Evolutionary conservation across 2,797 vertebrate species (phyloP), one percentile per base, ranked within the genome.

Genomic region (Melopsittacus undulatus): DNA sequence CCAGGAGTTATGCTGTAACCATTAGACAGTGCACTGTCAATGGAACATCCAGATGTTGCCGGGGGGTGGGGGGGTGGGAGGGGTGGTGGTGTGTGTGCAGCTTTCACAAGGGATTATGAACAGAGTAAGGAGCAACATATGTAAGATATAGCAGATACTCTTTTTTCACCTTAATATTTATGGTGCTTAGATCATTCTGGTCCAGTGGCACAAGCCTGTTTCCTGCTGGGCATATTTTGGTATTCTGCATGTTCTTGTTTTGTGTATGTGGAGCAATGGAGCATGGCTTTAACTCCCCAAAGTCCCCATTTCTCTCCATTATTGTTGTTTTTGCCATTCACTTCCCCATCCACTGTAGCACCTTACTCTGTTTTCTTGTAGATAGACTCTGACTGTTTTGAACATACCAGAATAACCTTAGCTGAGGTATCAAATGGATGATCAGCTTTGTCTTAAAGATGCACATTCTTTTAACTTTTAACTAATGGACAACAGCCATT

Each of bases 21-120:
- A 38, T 82, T 57, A 92, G 94, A 90, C 83, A 94, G 74, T 82
- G 36, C 48, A 87, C 77, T 92, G 61, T 90, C 91, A 91, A 84
- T 83, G 67, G 80, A 94, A 91, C 85, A 92, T 90, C 85, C 90
- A 95, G 83, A 93, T 91, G 89, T 84, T 94, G 75, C 0, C 0
- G 52, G 20, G 52, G 20, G 16, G 81, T 52, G 5, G 11, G 29
- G 18, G 51, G 11, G 52, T 30, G 52, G 19, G 10, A 11, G 11
- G 22, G 40, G 40, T 42, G 40, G 45, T 23, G 30, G 30, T 32
- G 52, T 32, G 4, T 56, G 54, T 56, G 10, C 40, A 78, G 90
- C 46, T 89, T 88, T 95, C 88, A 42, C 63, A 73, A 67, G 63
- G 63, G 59, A 76, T 92, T 87, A 29, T 63, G 56, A 79, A 30